Evolutionary conservation across 2,113 vertebrate genomes (phyloP).

Genomic region (Anguilla japonica): DNA sequence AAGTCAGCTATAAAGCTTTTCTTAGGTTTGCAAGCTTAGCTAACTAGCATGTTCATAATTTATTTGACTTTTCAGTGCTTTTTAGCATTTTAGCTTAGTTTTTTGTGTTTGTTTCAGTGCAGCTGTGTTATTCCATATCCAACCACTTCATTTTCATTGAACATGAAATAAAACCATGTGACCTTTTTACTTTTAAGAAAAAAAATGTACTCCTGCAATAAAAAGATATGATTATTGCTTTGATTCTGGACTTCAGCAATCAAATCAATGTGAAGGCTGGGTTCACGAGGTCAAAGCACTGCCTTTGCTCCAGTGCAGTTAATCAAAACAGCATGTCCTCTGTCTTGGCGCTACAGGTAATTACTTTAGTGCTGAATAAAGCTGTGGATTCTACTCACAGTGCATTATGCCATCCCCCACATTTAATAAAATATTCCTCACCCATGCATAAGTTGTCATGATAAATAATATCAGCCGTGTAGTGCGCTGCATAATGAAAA

Average conservation of each 20-base stretch:
- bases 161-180: not conserved
- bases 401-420: not conserved
- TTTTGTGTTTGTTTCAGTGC: not conserved
- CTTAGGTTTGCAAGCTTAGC: too few relatives aligned
- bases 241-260: not conserved
- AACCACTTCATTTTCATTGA: not conserved
- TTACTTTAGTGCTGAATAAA: not conserved
- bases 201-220: not conserved
- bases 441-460: constrained; percentile 5
- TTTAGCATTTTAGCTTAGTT: not conserved
- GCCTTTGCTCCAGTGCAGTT: not conserved
- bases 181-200: not conserved
- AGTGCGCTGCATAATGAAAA: not conserved
- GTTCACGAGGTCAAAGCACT: not conserved
- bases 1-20: too few relatives aligned
- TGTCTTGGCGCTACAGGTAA: not conserved
- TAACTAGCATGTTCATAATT: not conserved
- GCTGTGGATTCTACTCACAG: not conserved
- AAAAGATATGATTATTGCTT: constrained; percentile 5
- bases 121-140: not conserved
- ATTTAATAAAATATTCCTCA: not conserved
- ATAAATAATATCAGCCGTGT: constrained; percentile 19
- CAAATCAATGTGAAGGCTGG: not conserved
- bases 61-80: not conserved
- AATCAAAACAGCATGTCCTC: not conserved